Base-by-base conservation (phyloP, 2,113 vertebrate genomes). In the Hipposideros armiger region DNA sequence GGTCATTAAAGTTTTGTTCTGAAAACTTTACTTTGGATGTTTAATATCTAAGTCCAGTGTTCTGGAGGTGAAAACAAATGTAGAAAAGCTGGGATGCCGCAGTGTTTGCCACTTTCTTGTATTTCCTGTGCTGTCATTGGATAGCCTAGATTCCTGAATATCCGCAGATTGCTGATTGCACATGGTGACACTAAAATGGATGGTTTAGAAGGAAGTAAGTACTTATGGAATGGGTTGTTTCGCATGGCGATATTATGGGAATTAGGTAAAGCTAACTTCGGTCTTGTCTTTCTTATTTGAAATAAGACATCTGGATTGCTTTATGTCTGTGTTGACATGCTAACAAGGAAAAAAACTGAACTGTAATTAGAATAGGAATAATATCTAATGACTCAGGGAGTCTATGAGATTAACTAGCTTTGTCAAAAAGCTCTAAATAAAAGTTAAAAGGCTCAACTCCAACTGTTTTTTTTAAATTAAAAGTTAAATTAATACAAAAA, bases 11-110 rank as follows among this genome's bases (percentile, higher is more conserved):
- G n/a, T 92, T 95, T 88, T 78, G 72, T 89, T 64, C 42, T 87
- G 28, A 92, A 95, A 93, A 32, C 30, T 93, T 91, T 72, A 83
- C 45, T 95, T 91, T 94, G 56, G 32, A 93, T 95, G 66, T 47
- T 93, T 87, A 62, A 62, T 87, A 70, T 52, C 26, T 24, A 30
- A n/a, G 5, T 7, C 10, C 54, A 88, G 36, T 45, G 67, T 78
- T 86, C 10, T 78, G 7, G 9, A 87, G 77, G 5, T 54, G 24
- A 74, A 62, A 66, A 88, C 36, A n/a, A 60, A 30, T 32, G 72
- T 50, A 87, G 56, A 66, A n/a, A 82, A 26, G 30, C 54, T 60
- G 32, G 50, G 78, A 54, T 89, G 45, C 15, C 74, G 36, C 4
- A 58, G 62, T 22, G 13, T 58, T 82, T 84, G 56, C n/a, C 50